phyloP scores from a whole-genome alignment of 1,140 invertebrate genomes.

The Ooceraea biroi region DNA sequence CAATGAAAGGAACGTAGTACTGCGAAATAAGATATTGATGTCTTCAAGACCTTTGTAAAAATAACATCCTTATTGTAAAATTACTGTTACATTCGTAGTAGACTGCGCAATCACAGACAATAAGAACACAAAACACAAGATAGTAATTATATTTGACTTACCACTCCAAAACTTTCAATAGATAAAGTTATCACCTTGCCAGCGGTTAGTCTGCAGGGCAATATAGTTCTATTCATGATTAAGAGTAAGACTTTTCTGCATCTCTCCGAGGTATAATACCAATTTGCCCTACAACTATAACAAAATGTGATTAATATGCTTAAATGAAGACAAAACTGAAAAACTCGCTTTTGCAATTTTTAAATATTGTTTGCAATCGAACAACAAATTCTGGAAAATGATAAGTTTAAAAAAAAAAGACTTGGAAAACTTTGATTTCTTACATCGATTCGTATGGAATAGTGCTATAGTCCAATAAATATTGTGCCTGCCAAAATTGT shows the following conservation, averaged over 20 bases:
- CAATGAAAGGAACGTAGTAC: too few species aligned
- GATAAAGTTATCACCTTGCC: constrained; percentile 31
- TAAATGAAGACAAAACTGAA: neutral
- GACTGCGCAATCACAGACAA: too few species aligned
- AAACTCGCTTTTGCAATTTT: neutral
- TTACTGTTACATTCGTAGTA: too few species aligned
- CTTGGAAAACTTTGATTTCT: neutral
- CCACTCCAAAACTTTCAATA: constrained; percentile 31
- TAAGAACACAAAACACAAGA: too few species aligned
- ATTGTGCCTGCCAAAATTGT: constrained; percentile 50
- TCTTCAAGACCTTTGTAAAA: too few species aligned
- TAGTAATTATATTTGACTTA: too few species aligned
- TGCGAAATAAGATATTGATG: too few species aligned
- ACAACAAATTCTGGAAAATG: too few species aligned
- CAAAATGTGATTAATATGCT: neutral
- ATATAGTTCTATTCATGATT: constrained; percentile 34
- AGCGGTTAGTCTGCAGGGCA: constrained; percentile 42
- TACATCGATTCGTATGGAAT: constrained; percentile 48
- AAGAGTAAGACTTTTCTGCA: constrained; percentile 28
- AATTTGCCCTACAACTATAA: constrained; percentile 43
- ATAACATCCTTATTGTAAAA: too few species aligned
- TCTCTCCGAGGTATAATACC: constrained; percentile 44
- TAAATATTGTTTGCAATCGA: neutral
- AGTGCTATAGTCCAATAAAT: constrained; percentile 38
- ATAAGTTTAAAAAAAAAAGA: too few species aligned